Conservation (phyloP, 2,797 vertebrate genomes). For the Apogon hyalosoma region DNA sequence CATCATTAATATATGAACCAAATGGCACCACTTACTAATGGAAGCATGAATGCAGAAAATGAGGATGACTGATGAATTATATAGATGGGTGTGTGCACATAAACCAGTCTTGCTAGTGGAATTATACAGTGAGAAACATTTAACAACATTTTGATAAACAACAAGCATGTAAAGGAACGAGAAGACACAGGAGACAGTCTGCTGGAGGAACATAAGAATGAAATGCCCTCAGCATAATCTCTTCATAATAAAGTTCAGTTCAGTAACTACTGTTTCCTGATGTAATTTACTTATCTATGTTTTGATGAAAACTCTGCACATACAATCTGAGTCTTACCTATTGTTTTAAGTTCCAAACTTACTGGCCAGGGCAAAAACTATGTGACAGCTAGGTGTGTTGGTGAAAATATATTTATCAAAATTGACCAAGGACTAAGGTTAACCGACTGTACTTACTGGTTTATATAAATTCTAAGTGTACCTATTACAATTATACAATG, state of each 20-base stretch:
- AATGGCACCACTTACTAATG: slow-evolving; percentile 30
- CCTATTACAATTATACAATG: no score
- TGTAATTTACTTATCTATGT: not conserved
- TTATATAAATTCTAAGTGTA: no score
- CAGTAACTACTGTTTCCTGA: not conserved
- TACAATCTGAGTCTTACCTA: not conserved
- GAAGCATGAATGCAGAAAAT: slow-evolving; percentile 37
- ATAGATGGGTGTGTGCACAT: slow-evolving; percentile 22
- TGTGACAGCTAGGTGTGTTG: no score
- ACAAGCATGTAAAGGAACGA: slow-evolving; percentile 4
- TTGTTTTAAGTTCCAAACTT: no score
- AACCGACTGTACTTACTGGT: no score
- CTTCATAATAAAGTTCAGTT: slow-evolving; percentile 1
- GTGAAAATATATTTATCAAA: no score
- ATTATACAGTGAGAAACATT: not conserved
- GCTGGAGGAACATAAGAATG: not conserved
- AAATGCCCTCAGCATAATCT: not conserved
- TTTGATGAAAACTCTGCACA: slow-evolving; percentile 6
- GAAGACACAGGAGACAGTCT: slow-evolving; percentile 8
- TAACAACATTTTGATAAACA: slow-evolving; percentile 6
- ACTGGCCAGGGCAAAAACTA: no score
- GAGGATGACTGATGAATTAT: slow-evolving; percentile 17
- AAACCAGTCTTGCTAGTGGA: slow-evolving; percentile 5
- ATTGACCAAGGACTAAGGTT: no score
- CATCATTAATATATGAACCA: slow-evolving; percentile 75